These are phyloP conservation scores for Catalaphyllia jardinei DNA, from an alignment of 64 coral and sea anemone species.

Conservation along the genomic window DNA sequence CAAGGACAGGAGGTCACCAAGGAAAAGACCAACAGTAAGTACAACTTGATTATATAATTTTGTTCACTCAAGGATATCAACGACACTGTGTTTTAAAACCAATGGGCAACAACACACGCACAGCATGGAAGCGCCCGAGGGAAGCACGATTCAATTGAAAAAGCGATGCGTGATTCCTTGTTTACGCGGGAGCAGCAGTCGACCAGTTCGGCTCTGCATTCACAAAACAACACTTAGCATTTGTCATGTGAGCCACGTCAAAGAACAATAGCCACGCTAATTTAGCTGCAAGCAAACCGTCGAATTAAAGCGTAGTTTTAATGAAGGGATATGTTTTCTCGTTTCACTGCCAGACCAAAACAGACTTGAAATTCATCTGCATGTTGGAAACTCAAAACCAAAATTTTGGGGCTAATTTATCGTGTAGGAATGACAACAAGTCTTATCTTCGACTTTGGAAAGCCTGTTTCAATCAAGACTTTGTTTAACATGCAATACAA, in stretches of 20 bases:
- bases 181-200: background rate
- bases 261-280: conserved; percentile 20
- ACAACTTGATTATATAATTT: background rate
- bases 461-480: conserved; percentile 21
- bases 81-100: background rate
- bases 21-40: background rate
- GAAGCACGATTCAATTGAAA: background rate
- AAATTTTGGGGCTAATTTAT: background rate
- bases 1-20: no score
- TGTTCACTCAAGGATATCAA: background rate
- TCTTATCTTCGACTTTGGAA: background rate
- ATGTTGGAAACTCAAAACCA: background rate
- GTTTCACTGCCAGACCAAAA: background rate
- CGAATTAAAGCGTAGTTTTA: background rate
- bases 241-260: background rate
- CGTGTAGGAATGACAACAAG: background rate
- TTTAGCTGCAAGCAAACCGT: background rate
- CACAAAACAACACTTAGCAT: conserved; percentile 8
- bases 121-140: background rate
- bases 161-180: background rate
- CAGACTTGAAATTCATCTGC: background rate
- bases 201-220: background rate
- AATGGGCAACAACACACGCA: background rate
- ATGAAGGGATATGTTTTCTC: background rate
- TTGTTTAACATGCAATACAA: background rate